Base-by-base conservation (phyloP, 1,140 invertebrate species). In the Cydia splendana region DNA sequence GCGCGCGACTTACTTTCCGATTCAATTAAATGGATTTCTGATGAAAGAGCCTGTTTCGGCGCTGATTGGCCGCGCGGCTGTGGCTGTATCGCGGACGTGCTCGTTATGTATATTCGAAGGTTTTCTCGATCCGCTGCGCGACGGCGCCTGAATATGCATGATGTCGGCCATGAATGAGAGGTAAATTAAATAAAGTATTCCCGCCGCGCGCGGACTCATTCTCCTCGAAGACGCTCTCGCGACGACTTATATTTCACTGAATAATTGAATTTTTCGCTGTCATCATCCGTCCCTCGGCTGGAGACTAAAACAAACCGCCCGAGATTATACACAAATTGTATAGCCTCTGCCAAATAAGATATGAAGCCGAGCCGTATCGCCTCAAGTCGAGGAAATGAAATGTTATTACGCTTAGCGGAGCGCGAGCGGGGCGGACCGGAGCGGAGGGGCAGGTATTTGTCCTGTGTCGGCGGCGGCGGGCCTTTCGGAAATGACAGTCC, bases 261-360 rank as follows among this genome's bases (percentile, higher is more conserved):
- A 71, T 71, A 71, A 71, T 71, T 71, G 67, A 71, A 71, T 71
- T 71, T 34, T 71, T 71, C 65, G 67, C 67, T 24, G 67, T 71
- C 67, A 71, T 71, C 67, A 71, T 45, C 67, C 67, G 13, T 71
- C 67, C 67, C 67, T 45, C 67, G n/a, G 34, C 18, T 71, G 13
- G 67, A 9, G 67, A 15, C 67, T 71, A 71, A 71, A 71, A 71
- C 67, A 71, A 71, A 45, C 34, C 34, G 67, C 18, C 34, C 34
- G 34, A 71, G 38, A 71, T 71, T 71, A 71, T 71, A 71, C 34
- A 71, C 30, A 38, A 71, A 38, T 71, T 71, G 67, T 42, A 71
- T 71, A 71, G 65, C 65, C 28, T 62, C 57, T 24, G 67, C 67
- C 67, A 42, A 71, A 71, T 38, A 42, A 71, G 67, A 71, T 71